Base-by-base conservation (phyloP, 2,797 vertebrate species). In the Dicrostonyx torquatus region DNA sequence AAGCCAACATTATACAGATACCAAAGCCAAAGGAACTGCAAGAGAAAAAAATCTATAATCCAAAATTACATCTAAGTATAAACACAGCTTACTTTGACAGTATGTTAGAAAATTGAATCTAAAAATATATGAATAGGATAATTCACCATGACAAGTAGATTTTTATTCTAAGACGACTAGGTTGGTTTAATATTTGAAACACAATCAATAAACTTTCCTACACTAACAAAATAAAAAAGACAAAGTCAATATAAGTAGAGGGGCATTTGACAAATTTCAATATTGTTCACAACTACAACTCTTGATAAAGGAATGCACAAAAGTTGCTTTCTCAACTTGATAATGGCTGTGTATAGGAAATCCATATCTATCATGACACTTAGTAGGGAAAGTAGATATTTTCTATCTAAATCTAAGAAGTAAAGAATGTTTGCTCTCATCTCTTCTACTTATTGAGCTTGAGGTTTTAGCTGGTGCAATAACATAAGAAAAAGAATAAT, bases 161-260 rank as follows among this genome's bases (percentile, higher is more conserved):
- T 91, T 85, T 94, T 50, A 92, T 94, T 89, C 50, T 77, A 89
- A 78, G 43, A 92, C 76, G 78, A 58, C 70, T 86, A 89, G 11
- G 43, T 89, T 89, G 68, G 55, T 68, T 93, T 90, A 90, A 88
- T 89, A 90, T 95, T 94, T 92, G 48, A 86, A 93, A 87, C 37
- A n/a, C 26, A 43, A 83, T 91, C 43, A 31, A 24, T 80, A 13
- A 84, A 84, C 79, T 45, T 89, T 62, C 13, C 26, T 40, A 60
- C 87, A 58, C 45, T 78, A 91, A 75, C 26, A 95, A 89, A 80
- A 90, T 53, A 72, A 75, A 84, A 58, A 14, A 26, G 24, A 86
- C 15, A 84, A 94, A 34, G 34, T 92, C 45, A 87, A 76, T 73
- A 85, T 53, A 60, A 77, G 64, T 14, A 85, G n/a, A 92, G 76